Evolutionary conservation across 2,888 invertebrate genomes (phyloP), one percentile per base, ranked within the genome.

Genomic region (Actias luna): DNA sequence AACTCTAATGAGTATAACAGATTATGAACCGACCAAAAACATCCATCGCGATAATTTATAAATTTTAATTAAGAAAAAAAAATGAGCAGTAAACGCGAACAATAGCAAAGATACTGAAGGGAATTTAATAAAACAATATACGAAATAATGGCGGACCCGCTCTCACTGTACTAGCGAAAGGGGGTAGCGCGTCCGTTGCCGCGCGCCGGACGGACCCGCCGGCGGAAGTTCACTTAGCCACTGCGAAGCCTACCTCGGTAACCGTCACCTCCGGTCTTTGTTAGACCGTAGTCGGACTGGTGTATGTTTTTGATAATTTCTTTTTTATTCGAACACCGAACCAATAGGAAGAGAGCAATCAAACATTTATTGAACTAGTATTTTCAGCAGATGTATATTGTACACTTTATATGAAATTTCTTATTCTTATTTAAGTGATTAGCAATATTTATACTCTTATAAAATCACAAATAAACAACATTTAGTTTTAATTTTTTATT

Each of bases 161-260:
- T 82, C 80, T 78, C 77, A 78, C n/a, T n/a, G 79, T 81, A 77
- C 77, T 76, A 80, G 78, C 79, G 78, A 86, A 85, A 85, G 84
- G 85, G 85, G 83, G 83, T 82, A 80, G 12, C 82, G 75, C 83
- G 76, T 88, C 87, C 87, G 83, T n/a, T 1, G 33, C 12, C 7
- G 10, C 42, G 42, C 42, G 42, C 71, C 81, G 84, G 85, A 83
- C 67, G 84, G 72, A 75, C 75, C 77, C 80, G 71, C 75, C 82
- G 76, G 76, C 85, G 89, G 89, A 88, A 87, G 87, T 87, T 88
- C 88, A 88, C 88, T 88, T 87, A 87, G 82, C 82, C 81, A 75
- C 80, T 77, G 82, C 81, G 78, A 79, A 80, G 82, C 83, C 84
- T 73, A 72, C 80, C 75, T 74, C 74, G 78, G 78, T 77, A 2